Base-by-base conservation (phyloP, 2,888 invertebrate species). In the Protodeltote pygarga region DNA sequence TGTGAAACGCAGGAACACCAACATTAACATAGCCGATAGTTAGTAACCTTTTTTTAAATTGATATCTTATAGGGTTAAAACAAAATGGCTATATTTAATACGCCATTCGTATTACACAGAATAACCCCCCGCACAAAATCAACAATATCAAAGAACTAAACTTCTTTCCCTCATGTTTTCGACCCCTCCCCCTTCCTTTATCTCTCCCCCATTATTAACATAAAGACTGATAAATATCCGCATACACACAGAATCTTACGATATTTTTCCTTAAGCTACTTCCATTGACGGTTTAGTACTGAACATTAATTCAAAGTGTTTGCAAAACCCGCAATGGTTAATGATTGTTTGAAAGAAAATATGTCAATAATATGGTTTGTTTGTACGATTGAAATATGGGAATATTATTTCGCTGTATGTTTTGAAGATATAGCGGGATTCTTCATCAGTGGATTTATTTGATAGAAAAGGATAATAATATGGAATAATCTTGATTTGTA, bases 141-240 rank as follows among this genome's bases (percentile, higher is more conserved):
- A 2, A 13, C 10, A 8, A 6, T 14, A 14, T 16, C 6, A 16
- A 17, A 2, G 28, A 35, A 24, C 10, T 21, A 23, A 14, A 8
- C 60, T 60, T 53, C 50, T 68, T 6, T 14, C 5, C 5, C 3
- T 10, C 13, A 4, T 20, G 6, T 42, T 23, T 5, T 0, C 5
- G 6, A 13, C 2, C 14, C 10, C 20, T 9, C 9, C 29, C 8
- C 45, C 42, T 39, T 25, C 19, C 34, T 16, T 25, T 25, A 38
- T 20, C 28, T 57, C 47, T 61, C 27, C 54, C 51, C 60, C 62
- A 74, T 77, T 81, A 81, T 82, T 80, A 77, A 74, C 80, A 82
- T 81, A 80, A 79, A 82, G 75, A 71, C 76, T 76, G 81, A 82
- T 81, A 81, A 82, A 83, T 79, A 78, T 81, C 78, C 73, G 38